Conservation (phyloP, 1,140 invertebrate species). For the Amyelois transitella region DNA sequence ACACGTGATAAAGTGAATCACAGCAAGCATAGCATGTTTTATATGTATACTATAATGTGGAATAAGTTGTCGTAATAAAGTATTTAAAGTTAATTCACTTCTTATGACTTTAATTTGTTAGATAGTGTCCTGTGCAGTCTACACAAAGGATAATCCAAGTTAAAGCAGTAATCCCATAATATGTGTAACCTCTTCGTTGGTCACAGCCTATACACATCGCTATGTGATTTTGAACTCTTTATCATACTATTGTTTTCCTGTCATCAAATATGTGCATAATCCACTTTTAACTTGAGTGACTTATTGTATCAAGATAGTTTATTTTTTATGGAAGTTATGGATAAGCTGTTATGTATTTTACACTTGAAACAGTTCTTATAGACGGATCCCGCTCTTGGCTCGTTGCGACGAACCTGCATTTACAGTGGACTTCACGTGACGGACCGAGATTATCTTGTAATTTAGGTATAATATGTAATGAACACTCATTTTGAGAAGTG, state of each 20-base stretch:
- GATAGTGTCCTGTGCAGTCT: constrained; percentile 23
- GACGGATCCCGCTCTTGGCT: constrained; percentile 39
- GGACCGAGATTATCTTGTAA: constrained; percentile 63
- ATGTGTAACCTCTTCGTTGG: background rate
- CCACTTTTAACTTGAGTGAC: constrained; percentile 34
- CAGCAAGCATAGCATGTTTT: constrained; percentile 68
- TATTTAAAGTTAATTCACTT: constrained; percentile 71
- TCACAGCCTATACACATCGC: constrained; percentile 59
- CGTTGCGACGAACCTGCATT: constrained; percentile 58
- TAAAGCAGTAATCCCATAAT: background rate
- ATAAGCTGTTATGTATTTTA: constrained; percentile 72
- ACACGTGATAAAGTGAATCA: constrained; percentile 69
- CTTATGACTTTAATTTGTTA: constrained; percentile 65
- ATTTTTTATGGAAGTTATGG: constrained; percentile 69
- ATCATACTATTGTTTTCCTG: background rate
- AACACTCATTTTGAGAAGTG: constrained; percentile 53
- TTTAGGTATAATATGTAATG: constrained; percentile 69
- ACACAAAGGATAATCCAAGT: background rate
- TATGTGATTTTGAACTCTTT: constrained; percentile 29
- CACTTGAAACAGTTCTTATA: constrained; percentile 43
- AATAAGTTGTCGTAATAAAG: constrained; percentile 74
- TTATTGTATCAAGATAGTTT: constrained; percentile 68
- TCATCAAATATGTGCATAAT: constrained; percentile 43
- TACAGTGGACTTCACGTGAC: constrained; percentile 61
- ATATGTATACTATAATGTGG: constrained; percentile 72